Conservation (phyloP, 2,888 invertebrate species). For the Phytoseiulus persimilis region DNA sequence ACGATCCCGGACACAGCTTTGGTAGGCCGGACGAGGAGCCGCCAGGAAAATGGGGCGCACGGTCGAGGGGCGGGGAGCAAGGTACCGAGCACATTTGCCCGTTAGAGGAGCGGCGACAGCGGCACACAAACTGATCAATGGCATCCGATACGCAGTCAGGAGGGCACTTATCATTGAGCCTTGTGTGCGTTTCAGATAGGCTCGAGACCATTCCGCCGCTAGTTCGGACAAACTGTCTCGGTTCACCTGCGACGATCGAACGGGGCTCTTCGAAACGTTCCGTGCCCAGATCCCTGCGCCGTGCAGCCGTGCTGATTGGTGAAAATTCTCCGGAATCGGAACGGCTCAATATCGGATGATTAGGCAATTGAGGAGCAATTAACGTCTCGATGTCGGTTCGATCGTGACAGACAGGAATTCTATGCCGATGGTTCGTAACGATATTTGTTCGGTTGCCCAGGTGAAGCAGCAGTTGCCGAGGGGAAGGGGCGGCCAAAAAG, state of each 20-base stretch:
- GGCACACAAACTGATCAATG: conserved; percentile 31
- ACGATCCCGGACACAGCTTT: background rate
- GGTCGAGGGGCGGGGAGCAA: background rate
- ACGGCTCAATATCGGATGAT: background rate
- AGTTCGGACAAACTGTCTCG: background rate
- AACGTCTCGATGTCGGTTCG: background rate
- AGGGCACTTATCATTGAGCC: background rate
- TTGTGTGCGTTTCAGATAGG: background rate
- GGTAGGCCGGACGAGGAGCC: background rate
- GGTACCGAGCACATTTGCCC: background rate
- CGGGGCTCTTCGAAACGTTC: too few relatives aligned
- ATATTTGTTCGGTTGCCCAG: background rate
- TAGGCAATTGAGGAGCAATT: background rate
- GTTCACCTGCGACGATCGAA: too few relatives aligned
- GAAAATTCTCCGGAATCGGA: background rate
- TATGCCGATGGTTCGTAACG: background rate
- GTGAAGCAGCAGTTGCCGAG: background rate
- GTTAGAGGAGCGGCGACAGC: background rate
- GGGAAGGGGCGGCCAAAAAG: background rate
- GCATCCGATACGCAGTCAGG: conserved; percentile 30
- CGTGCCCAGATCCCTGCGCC: too few relatives aligned
- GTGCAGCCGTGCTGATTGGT: background rate
- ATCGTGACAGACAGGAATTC: background rate
- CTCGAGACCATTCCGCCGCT: background rate
- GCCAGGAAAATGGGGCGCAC: background rate